These are phyloP conservation scores for Pipistrellus pygmaeus DNA, from an alignment of 2,797 vertebrate species.

Conservation along the genomic window DNA sequence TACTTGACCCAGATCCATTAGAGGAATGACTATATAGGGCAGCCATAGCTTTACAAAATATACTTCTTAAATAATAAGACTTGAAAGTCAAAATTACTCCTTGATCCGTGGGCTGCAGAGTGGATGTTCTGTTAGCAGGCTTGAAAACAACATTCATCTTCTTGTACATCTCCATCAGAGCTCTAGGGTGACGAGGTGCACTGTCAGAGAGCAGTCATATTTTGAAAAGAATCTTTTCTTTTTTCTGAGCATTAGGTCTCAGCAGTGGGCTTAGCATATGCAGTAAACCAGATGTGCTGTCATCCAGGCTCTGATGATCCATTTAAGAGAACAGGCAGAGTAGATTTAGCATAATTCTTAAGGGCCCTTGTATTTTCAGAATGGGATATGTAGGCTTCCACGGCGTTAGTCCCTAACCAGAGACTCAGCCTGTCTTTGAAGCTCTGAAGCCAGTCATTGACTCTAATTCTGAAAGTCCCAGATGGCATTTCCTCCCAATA, in stretches of 20 bases:
- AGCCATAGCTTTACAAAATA: not conserved
- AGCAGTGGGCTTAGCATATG: not conserved
- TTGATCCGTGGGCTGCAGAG: not conserved
- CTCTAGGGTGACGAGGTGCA: not conserved
- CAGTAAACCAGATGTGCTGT: not conserved
- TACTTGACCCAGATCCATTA: not conserved
- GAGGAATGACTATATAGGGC: not conserved
- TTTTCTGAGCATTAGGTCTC: not conserved
- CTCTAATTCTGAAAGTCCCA: not conserved
- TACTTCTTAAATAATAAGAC: not conserved
- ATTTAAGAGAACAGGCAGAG: not conserved
- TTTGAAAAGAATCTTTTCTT: not conserved
- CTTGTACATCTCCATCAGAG: not conserved
- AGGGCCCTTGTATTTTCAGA: not conserved
- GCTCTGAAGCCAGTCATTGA: not conserved
- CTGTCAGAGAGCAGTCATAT: not conserved
- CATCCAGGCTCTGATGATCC: not conserved
- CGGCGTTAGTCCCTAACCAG: not conserved
- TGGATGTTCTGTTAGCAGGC: not conserved
- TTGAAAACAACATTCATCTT: not conserved
- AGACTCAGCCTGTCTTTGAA: not conserved
- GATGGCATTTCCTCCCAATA: not conserved
- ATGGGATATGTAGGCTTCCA: not conserved
- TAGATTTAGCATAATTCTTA: not conserved
- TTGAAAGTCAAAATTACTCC: not conserved